Evolutionary conservation across 2,113 vertebrate genomes (phyloP).

Genomic region (Cacatua alba): DNA sequence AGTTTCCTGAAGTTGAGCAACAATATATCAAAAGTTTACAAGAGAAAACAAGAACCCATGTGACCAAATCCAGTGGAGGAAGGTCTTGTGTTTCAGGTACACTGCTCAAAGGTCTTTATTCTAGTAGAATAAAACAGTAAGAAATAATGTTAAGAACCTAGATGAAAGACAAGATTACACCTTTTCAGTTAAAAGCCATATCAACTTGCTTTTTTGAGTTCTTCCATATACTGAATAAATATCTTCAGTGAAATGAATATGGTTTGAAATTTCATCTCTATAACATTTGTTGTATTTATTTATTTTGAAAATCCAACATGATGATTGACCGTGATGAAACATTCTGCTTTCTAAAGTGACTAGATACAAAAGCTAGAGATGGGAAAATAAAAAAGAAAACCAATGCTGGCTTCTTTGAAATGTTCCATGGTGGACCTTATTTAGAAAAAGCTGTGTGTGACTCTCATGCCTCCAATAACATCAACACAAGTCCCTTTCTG

Average conservation of each 20-base stretch:
- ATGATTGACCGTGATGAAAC: background rate
- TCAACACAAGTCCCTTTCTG: background rate
- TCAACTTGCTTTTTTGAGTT: background rate
- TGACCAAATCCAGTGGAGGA: background rate
- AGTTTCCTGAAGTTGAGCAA: background rate
- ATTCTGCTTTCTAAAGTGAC: background rate
- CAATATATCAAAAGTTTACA: background rate
- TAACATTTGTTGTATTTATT: background rate
- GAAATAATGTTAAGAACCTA: background rate
- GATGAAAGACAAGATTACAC: background rate
- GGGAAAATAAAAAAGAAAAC: background rate
- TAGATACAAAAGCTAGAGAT: background rate
- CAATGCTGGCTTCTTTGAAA: background rate
- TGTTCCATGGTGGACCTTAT: background rate
- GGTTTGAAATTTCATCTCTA: background rate
- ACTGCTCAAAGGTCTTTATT: background rate
- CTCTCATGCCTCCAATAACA: background rate
- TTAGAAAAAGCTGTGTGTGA: background rate
- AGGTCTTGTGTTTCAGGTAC: background rate
- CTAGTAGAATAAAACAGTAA: background rate
- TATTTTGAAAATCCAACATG: background rate
- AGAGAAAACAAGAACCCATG: background rate
- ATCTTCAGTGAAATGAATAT: background rate
- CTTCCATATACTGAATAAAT: background rate
- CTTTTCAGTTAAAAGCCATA: background rate